A percentile compares a stretch with the other conserved stretches of the same genome.
Conservation (phyloP, 2,888 invertebrate species). For the Hermaeophaga mercurialis region DNA sequence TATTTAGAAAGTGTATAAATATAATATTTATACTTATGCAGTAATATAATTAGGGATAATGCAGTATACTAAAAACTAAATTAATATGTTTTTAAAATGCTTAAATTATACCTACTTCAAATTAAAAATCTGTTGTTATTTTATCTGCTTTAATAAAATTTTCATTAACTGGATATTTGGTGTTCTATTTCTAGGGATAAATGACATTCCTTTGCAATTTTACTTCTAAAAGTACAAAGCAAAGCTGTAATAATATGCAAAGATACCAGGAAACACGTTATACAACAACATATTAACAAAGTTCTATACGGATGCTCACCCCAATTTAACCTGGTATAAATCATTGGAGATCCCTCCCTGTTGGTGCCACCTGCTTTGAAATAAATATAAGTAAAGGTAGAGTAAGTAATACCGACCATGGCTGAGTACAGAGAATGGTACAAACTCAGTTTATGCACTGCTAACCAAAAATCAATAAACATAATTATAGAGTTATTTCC, state of each 20-base stretch:
- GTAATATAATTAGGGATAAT: no score
- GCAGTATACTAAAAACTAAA: no score
- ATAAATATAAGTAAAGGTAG: constrained; percentile 70
- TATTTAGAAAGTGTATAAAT: no score
- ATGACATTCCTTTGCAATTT: neutral
- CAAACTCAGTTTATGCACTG: constrained; percentile 72
- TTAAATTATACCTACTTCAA: no score
- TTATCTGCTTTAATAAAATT: no score
- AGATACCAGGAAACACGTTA: neutral
- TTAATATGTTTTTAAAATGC: no score
- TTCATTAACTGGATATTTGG: neutral
- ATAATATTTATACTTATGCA: no score
- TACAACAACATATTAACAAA: neutral
- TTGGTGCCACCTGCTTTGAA: constrained; percentile 71
- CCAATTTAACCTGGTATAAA: constrained; percentile 8
- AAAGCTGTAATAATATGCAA: constrained; percentile 3
- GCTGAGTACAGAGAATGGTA: constrained; percentile 67
- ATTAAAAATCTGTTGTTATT: no score
- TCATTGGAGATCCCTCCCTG: neutral
- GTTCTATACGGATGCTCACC: neutral
- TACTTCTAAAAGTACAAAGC: neutral
- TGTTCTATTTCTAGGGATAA: neutral
- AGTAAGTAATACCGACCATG: constrained; percentile 66
- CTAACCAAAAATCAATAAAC: constrained; percentile 72
- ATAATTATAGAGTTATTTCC: constrained; percentile 76